Evolutionary conservation across 2,797 vertebrate genomes (phyloP).

Genomic region (Melanotaenia parkinsoni): DNA sequence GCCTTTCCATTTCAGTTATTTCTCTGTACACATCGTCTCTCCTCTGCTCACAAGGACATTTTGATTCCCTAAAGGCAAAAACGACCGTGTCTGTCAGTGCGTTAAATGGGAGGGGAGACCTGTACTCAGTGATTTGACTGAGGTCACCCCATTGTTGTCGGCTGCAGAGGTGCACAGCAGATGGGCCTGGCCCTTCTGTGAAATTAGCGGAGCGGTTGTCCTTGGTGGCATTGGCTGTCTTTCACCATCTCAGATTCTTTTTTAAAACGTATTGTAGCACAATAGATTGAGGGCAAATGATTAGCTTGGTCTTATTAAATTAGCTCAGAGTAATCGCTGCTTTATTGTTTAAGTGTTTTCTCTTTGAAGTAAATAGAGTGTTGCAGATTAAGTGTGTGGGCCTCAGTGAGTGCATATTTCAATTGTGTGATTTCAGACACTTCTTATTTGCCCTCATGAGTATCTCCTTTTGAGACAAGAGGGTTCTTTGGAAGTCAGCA

Average conservation of each 20-base stretch:
- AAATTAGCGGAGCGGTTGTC: constrained; percentile 54
- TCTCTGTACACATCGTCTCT: constrained; percentile 29
- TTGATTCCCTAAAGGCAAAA: constrained; percentile 39
- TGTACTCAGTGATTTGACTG: constrained; percentile 32
- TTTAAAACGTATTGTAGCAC: constrained; percentile 7
- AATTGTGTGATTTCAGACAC: constrained; percentile 7
- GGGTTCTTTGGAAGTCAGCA: not conserved
- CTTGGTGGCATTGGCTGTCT: constrained; percentile 49
- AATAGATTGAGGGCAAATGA: constrained; percentile 52
- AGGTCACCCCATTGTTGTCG: constrained; percentile 50
- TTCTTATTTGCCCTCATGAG: not conserved
- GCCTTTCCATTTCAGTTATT: constrained; percentile 37
- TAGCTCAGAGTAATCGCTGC: constrained; percentile 46
- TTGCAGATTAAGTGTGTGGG: constrained; percentile 40
- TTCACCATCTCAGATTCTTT: constrained; percentile 12
- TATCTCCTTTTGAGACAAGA: not conserved
- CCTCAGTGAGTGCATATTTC: constrained; percentile 4
- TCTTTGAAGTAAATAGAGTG: constrained; percentile 49
- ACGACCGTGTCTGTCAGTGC: constrained; percentile 51
- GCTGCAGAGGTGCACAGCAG: constrained; percentile 27
- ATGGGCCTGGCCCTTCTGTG: constrained; percentile 28
- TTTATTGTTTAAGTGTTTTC: constrained; percentile 61
- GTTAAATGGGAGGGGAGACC: constrained; percentile 56
- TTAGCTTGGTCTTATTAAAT: constrained; percentile 59
- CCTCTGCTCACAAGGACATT: constrained; percentile 55